Evolutionary conservation across 2,797 vertebrate species (phyloP), one percentile per base, ranked within the genome.

Genomic region (Spheniscus humboldti): DNA sequence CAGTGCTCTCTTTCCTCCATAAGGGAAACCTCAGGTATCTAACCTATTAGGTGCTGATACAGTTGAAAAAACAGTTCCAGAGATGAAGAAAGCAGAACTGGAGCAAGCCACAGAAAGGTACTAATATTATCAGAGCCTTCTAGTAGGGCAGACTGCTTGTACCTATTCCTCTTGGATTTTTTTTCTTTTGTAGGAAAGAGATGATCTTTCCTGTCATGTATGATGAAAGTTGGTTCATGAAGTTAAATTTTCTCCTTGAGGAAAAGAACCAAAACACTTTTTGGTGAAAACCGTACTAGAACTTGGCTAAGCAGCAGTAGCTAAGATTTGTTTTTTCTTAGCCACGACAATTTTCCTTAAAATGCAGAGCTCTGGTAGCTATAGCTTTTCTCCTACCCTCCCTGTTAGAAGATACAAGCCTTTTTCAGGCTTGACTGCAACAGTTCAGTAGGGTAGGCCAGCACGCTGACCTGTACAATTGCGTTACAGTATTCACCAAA

Each of bases 381-480:
- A 48, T 16, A 71, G 16, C 18, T 86, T 72, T 86, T 69, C 50
- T 88, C 31, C 64, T 41, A 37, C 3, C 1, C 11, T 59, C 43
- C 25, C 9, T 39, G 7, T 18, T 35, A 79, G 11, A 81, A 37
- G 43, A 89, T 2, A 55, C 4, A 47, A 1, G 8, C 11, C 22
- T 59, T 81, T 24, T 67, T n/a, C 39, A 92, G 50, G 43, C 4
- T 1, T 10, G 14, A 82, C 50, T 33, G 20, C 41, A 52, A 50
- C 27, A 43, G 20, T 14, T 63, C 27, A 33, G 14, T 5, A 33
- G 18, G 9, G 23, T 2, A 64, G 69, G 41, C 11, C 59, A 88
- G 50, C 80, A 73, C 2, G 1, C 9, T 1, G 1, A 30, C 22
- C 37, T 23, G 33, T 28, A 57, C 39, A 74, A 13, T 0, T 67